Percentiles rank a stretch among this genome's conserved stretches.
Evolutionary conservation across 1,140 invertebrate species (phyloP).

Genomic region (Campoletis sonorensis): DNA sequence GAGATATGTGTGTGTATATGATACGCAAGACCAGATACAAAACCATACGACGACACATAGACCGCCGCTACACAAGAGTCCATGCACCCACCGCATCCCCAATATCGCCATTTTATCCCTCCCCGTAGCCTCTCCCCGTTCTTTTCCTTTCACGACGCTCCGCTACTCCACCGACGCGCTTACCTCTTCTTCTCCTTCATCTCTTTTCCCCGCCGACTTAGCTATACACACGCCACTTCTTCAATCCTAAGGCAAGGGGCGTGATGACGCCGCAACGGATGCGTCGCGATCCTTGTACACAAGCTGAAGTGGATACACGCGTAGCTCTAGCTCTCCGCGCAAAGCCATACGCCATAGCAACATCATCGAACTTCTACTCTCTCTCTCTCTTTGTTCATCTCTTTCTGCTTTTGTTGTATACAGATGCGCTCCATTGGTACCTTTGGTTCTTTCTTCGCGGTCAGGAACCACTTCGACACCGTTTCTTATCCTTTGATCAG

Average conservation of each 20-base stretch:
- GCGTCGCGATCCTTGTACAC: neutral
- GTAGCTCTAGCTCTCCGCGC: neutral
- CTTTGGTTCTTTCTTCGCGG: too few relatives aligned
- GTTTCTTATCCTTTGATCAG: neutral
- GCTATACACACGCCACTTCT: conserved; percentile 20
- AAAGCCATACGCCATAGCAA: conserved; percentile 1
- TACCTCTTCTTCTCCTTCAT: conserved; percentile 2
- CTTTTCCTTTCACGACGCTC: neutral
- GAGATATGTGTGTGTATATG: neutral
- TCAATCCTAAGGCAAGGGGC: neutral
- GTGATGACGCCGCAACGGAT: conserved; percentile 7
- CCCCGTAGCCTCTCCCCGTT: neutral
- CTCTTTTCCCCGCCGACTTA: neutral
- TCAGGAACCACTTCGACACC: neutral
- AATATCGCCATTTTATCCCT: conserved; percentile 18
- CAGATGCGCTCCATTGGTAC: too few relatives aligned
- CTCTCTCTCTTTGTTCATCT: neutral
- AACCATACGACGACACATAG: neutral
- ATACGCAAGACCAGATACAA: conserved; percentile 11
- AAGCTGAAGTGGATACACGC: neutral
- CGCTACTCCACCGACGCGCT: conserved; percentile 32
- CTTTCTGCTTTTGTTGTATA: neutral
- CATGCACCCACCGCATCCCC: conserved; percentile 30
- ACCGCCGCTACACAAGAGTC: conserved; percentile 21
- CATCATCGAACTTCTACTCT: neutral